phyloP scores from a whole-genome alignment of 2,888 invertebrate genomes.

The Pammene aurita region DNA sequence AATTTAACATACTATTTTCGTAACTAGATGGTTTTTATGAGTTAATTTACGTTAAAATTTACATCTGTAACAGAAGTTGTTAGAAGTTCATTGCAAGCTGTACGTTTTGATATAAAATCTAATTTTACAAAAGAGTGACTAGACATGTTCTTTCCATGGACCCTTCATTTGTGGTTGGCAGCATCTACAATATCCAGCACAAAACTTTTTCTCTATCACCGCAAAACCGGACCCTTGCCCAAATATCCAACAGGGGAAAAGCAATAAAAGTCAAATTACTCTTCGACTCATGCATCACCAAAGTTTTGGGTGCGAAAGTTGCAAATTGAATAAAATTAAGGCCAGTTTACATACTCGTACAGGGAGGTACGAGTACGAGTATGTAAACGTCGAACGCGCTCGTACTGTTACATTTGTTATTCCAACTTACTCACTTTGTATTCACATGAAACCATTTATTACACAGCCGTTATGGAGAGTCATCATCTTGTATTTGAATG shows the following conservation, averaged over 20 bases:
- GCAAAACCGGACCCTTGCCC: slow-evolving; percentile 60
- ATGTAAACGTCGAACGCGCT: slow-evolving; percentile 37
- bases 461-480: not conserved
- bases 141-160: no score
- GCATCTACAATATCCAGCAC: slow-evolving; percentile 5
- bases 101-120: no score
- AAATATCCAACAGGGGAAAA: slow-evolving; percentile 65
- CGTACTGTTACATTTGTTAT: slow-evolving; percentile 39
- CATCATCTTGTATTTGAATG: not conserved
- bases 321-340: slow-evolving; percentile 81
- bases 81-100: no score
- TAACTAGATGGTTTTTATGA: no score
- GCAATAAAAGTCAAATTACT: slow-evolving; percentile 80
- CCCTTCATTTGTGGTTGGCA: not conserved
- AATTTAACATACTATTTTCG: no score
- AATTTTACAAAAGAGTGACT: no score
- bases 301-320: slow-evolving; percentile 79
- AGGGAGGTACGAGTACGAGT: no score
- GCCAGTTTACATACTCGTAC: no score
- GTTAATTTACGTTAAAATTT: no score
- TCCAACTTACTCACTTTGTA: slow-evolving; percentile 18
- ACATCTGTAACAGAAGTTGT: no score
- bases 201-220: slow-evolving; percentile 51
- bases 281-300: slow-evolving; percentile 77
- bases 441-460: slow-evolving; percentile 25